Percentiles rank a stretch among this genome's conserved stretches.
These are phyloP conservation scores for Spodoptera littoralis DNA, from an alignment of 2,888 invertebrate species.

Conservation along the genomic window DNA sequence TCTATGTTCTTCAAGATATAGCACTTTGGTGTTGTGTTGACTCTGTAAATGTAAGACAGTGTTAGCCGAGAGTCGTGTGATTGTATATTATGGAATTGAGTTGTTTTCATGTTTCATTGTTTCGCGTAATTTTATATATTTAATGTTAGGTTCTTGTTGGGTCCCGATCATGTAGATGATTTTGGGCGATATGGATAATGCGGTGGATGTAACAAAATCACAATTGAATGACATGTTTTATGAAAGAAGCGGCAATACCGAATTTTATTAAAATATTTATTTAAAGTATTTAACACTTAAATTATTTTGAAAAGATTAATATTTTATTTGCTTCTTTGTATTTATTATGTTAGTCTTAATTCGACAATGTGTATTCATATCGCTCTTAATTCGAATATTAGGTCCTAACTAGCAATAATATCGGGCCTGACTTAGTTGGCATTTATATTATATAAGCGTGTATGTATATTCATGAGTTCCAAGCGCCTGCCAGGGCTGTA, in stretches of 20 bases:
- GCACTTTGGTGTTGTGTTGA: too few species aligned
- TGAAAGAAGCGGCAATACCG: too few species aligned
- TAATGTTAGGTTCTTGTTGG: slow-evolving; percentile 48
- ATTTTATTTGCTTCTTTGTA: too few species aligned
- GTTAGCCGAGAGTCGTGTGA: slow-evolving; percentile 53
- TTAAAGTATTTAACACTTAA: too few species aligned
- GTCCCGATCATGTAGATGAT: slow-evolving; percentile 31
- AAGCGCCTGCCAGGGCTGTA: slow-evolving; percentile 47
- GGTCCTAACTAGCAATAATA: slow-evolving; percentile 43
- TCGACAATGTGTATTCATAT: slow-evolving; percentile 26
- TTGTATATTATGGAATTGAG: slow-evolving; percentile 55
- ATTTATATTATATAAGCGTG: slow-evolving; percentile 69
- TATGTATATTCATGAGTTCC: slow-evolving; percentile 54
- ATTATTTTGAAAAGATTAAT: too few species aligned
- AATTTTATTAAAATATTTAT: too few species aligned
- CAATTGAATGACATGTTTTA: too few species aligned
- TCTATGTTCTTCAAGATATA: too few species aligned
- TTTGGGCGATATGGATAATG: slow-evolving; percentile 26
- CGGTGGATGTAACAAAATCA: too few species aligned
- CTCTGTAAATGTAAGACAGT: slow-evolving; percentile 17
- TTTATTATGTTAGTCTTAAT: too few species aligned
- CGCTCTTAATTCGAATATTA: slow-evolving; percentile 25
- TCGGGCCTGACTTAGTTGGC: slow-evolving; percentile 64
- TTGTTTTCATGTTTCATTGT: slow-evolving; percentile 38
- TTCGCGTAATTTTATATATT: slow-evolving; percentile 37